Percentiles rank a stretch among this genome's conserved stretches.
Evolutionary conservation across 2,888 invertebrate species (phyloP).

Genomic region (Drosophila algonquin): DNA sequence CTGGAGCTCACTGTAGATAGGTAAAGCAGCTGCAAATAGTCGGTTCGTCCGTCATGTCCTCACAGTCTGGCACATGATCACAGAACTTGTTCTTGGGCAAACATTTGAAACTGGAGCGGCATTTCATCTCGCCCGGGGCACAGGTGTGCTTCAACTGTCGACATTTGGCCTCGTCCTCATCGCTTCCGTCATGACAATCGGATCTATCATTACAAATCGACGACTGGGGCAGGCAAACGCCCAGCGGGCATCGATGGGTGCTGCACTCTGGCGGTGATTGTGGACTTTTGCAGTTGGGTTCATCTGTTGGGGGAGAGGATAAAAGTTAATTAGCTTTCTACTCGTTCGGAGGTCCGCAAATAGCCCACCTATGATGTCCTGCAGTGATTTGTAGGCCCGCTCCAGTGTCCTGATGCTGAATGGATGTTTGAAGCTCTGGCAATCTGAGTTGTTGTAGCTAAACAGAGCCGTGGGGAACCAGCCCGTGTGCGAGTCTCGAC

Average conservation of each 20-base stretch:
- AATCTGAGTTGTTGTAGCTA: conserved; percentile 85
- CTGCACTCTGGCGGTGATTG: conserved; percentile 83
- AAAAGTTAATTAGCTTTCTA: conserved; percentile 6
- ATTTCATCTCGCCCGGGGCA: conserved; percentile 86
- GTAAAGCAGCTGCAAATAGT: conserved; percentile 87
- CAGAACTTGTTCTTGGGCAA: conserved; percentile 89
- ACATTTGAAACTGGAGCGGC: conserved; percentile 88
- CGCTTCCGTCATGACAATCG: conserved; percentile 89
- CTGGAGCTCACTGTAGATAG: conserved; percentile 85
- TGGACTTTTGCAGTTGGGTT: conserved; percentile 70
- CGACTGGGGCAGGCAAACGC: conserved; percentile 86
- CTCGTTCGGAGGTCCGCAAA: not conserved
- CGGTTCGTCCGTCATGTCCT: conserved; percentile 90
- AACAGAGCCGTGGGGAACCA: conserved; percentile 91
- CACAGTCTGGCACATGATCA: conserved; percentile 88
- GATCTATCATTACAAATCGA: conserved; percentile 88
- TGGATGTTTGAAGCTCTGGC: conserved; percentile 75
- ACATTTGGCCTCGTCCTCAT: conserved; percentile 85
- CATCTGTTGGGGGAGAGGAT: conserved; percentile 57
- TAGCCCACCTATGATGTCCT: conserved; percentile 76
- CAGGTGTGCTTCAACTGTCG: conserved; percentile 84
- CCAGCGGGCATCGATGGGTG: conserved; percentile 88
- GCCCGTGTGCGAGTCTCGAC: conserved; percentile 86
- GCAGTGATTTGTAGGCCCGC: conserved; percentile 69
- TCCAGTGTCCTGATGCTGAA: conserved; percentile 74